These are phyloP conservation scores for Gasterosteus aculeatus DNA, from an alignment of 2,113 vertebrate genomes.

Conservation along the genomic window DNA sequence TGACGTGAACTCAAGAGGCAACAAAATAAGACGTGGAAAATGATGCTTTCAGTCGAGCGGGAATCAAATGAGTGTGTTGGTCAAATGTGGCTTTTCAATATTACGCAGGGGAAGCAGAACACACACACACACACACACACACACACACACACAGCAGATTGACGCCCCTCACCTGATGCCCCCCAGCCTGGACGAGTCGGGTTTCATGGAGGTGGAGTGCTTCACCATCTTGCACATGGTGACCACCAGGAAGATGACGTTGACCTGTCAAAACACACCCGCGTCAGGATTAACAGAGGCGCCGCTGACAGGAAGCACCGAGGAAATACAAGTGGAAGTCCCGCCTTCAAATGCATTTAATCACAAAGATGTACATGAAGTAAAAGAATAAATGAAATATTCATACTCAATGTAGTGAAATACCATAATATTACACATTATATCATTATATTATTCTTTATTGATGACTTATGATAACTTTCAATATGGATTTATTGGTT, in stretches of 20 bases:
- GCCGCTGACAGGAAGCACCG: neutral
- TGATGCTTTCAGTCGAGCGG: constrained; percentile 34
- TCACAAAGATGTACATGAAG: neutral
- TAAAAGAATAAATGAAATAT: neutral
- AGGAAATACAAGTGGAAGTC: neutral
- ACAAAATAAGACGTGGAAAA: no score
- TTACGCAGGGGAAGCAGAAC: constrained; percentile 40
- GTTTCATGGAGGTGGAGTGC: constrained; percentile 98
- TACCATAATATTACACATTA: neutral
- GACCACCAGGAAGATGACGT: constrained; percentile 97
- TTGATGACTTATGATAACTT: neutral
- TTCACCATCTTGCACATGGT: constrained; percentile 99
- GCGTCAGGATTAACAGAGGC: constrained; percentile 66
- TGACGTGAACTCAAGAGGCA: constrained; percentile 52
- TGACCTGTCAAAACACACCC: constrained; percentile 92
- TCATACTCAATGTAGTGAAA: neutral
- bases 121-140: constrained; percentile 1
- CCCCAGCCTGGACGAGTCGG: constrained; percentile 97
- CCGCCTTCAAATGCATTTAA: no score
- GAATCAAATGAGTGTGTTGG: constrained; percentile 58
- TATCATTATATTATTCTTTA: neutral
- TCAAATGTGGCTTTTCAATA: constrained; percentile 59
- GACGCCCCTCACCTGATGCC: constrained; percentile 95
- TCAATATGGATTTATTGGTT: neutral
- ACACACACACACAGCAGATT: constrained; percentile 22